Evolutionary conservation across 2,888 invertebrate genomes (phyloP).

Genomic region (Heteromyza rotundicornis): DNA sequence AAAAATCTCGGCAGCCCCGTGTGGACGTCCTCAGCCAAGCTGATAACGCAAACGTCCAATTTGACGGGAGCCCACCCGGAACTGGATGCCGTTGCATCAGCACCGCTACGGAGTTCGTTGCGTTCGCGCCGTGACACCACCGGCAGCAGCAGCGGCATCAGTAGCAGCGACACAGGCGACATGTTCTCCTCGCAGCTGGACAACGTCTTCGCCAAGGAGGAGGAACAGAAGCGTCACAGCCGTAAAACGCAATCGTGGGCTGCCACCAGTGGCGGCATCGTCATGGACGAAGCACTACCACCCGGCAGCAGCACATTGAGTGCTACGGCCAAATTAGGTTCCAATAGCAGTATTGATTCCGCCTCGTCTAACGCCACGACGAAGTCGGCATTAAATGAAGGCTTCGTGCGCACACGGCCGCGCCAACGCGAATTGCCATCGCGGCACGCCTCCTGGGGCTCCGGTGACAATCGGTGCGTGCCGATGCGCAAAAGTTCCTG

Average conservation of each 20-base stretch:
- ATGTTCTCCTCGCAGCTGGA: slow-evolving; percentile 75
- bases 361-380: slow-evolving; percentile 28
- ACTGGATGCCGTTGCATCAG: slow-evolving; percentile 10
- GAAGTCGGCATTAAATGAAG: slow-evolving; percentile 71
- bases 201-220: slow-evolving; percentile 74
- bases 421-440: slow-evolving; percentile 69
- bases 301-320: slow-evolving; percentile 6
- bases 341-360: slow-evolving; percentile 44
- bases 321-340: slow-evolving; percentile 32
- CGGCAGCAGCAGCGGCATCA: slow-evolving; percentile 45
- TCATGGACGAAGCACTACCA: slow-evolving; percentile 34
- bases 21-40: slow-evolving; percentile 60
- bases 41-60: slow-evolving; percentile 59
- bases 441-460: slow-evolving; percentile 83
- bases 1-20: slow-evolving; percentile 46
- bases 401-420: slow-evolving; percentile 69
- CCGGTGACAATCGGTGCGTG: slow-evolving; percentile 70
- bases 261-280: slow-evolving; percentile 49
- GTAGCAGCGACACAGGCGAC: slow-evolving; percentile 60
- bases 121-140: slow-evolving; percentile 43
- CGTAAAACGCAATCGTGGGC: slow-evolving; percentile 60
- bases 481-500: slow-evolving; percentile 75
- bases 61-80: slow-evolving; percentile 27
- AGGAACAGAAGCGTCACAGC: slow-evolving; percentile 55
- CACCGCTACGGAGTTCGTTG: slow-evolving; percentile 30